Percentiles rank a stretch among this genome's conserved stretches.
Conservation (phyloP, 2,888 invertebrate genomes). For the Leptopilina myrica region DNA sequence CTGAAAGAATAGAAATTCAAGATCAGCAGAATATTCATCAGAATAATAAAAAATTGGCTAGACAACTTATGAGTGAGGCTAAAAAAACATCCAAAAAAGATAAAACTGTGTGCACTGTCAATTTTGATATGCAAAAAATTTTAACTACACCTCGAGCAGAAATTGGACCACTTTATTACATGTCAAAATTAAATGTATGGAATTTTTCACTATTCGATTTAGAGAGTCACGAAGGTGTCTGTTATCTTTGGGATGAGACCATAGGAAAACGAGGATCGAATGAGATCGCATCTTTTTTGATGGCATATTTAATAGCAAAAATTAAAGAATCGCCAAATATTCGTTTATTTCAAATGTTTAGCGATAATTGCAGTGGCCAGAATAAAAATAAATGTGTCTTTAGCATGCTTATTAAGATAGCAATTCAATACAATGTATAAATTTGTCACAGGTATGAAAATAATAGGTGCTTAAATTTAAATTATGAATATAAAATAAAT, state of each 20-base stretch:
- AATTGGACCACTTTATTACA: slow-evolving; percentile 47
- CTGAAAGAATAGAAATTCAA: slow-evolving; percentile 8
- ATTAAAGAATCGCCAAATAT: not conserved
- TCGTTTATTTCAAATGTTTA: slow-evolving; percentile 45
- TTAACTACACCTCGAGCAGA: slow-evolving; percentile 49
- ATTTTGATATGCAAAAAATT: slow-evolving; percentile 50
- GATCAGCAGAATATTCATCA: slow-evolving; percentile 20
- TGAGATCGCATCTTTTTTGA: slow-evolving; percentile 47
- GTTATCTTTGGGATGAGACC: slow-evolving; percentile 51
- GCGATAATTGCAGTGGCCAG: slow-evolving; percentile 43
- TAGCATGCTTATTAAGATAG: slow-evolving; percentile 46
- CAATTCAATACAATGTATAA: slow-evolving; percentile 43
- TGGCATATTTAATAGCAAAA: slow-evolving; percentile 34
- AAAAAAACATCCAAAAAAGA: slow-evolving; percentile 42
- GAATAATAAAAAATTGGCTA: slow-evolving; percentile 39
- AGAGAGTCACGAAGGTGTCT: slow-evolving; percentile 42
- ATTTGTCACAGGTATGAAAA: slow-evolving; percentile 26
- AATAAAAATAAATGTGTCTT: slow-evolving; percentile 49
- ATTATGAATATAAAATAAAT: not conserved
- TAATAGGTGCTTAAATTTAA: not conserved
- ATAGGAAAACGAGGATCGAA: slow-evolving; percentile 48
- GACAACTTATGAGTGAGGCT: slow-evolving; percentile 22
- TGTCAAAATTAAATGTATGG: slow-evolving; percentile 48
- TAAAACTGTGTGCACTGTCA: slow-evolving; percentile 41
- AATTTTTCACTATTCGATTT: slow-evolving; percentile 52